Evolutionary conservation across 1,140 invertebrate species (phyloP).

Genomic region (Aphelinus certus): DNA sequence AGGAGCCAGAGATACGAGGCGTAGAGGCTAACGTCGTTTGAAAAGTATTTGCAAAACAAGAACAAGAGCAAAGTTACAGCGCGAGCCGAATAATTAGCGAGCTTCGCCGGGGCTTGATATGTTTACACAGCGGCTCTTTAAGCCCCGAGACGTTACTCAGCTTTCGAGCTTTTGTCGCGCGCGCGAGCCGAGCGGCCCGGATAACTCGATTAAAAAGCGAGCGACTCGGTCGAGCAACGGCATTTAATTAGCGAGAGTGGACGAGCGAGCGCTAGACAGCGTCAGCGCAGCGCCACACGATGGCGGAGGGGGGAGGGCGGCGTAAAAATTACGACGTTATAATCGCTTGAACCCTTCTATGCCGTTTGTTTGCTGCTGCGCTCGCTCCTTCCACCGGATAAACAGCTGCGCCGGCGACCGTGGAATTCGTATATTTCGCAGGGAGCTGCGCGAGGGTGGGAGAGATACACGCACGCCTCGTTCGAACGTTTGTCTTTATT

Average conservation of each 20-base stretch:
- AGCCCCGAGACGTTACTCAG: slow-evolving; percentile 46
- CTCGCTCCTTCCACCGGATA: no score
- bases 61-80: slow-evolving; percentile 27
- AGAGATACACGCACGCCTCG: background rate
- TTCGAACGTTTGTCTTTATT: slow-evolving; percentile 8
- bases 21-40: slow-evolving; percentile 26
- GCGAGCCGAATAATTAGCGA: slow-evolving; percentile 50
- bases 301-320: no score
- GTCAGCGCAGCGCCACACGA: no score
- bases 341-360: background rate
- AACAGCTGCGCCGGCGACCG: background rate
- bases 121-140: slow-evolving; percentile 56
- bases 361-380: background rate
- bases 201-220: slow-evolving; percentile 63
- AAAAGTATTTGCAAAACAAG: slow-evolving; percentile 14
- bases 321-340: no score
- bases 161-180: slow-evolving; percentile 19
- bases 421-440: no score
- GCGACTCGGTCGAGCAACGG: slow-evolving; percentile 59
- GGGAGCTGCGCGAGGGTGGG: background rate
- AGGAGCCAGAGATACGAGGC: background rate
- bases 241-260: slow-evolving; percentile 64
- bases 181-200: slow-evolving; percentile 38
- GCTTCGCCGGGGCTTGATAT: slow-evolving; percentile 53
- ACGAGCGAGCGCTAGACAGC: slow-evolving; percentile 49